Evolutionary conservation across 2,113 vertebrate species (phyloP).

Genomic region (Gopherus flavomarginatus): DNA sequence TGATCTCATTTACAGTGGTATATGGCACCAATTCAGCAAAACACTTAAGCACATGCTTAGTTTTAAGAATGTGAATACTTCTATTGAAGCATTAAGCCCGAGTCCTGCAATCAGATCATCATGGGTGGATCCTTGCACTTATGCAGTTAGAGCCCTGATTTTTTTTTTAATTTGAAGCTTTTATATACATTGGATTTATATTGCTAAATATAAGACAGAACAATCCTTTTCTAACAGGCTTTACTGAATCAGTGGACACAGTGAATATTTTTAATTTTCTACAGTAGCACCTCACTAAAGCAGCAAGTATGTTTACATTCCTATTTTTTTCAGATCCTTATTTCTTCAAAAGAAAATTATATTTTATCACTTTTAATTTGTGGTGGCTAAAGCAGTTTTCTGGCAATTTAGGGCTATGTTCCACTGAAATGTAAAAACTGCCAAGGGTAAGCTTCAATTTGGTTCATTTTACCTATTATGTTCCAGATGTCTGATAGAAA

Average conservation of each 20-base stretch:
- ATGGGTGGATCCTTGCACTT: neutral
- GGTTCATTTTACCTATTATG: neutral
- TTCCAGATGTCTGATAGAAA: neutral
- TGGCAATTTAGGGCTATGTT: neutral
- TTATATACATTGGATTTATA: neutral
- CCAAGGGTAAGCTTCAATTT: neutral
- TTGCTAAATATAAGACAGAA: neutral
- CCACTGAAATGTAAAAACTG: neutral
- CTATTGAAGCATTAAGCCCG: neutral
- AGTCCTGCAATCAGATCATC: neutral
- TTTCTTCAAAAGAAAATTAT: neutral
- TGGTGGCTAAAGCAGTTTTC: neutral
- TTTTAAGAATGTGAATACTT: neutral
- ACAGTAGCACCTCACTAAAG: neutral
- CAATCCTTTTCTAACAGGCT: neutral
- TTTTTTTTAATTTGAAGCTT: neutral
- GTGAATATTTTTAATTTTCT: accelerated
- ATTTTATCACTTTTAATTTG: neutral
- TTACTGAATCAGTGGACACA: neutral
- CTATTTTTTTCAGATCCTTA: neutral
- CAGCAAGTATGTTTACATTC: neutral
- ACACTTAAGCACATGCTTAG: neutral
- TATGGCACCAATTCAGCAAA: neutral
- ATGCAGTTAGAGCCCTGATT: neutral
- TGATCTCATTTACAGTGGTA: neutral